Base-by-base conservation (phyloP, 2,888 invertebrate species). In the Pseudococcus jackbeardsleyi region DNA sequence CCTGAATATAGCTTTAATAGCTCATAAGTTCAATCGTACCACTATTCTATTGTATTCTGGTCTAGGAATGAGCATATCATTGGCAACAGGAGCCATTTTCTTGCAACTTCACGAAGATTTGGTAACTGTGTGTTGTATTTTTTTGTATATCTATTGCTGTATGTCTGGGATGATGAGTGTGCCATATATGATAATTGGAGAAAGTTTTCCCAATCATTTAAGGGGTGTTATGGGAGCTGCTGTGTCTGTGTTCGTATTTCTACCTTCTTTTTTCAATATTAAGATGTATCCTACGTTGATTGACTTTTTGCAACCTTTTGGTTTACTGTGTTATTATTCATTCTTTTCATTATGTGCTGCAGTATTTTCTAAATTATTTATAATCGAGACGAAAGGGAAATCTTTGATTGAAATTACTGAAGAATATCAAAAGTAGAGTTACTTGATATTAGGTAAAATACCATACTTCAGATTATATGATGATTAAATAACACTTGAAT, bases 161-260 rank as follows among this genome's bases (percentile, higher is more conserved):
- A 95, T 95, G 95, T 93, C 95, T 0, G 95, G 95, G 0, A 95
- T 94, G 91, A 91, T 95, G 0, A 95, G 95, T 42, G 92, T 95
- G 1, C 95, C 95, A 0, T 95, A 95, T 95, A 94, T 95, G 42
- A 94, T 95, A 93, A 95, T 94, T 0, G 95, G 95, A 0, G 95
- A 95, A 90, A 91, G 95, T 64, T 95, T 95, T 90, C 95, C 95
- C 1, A 92, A 94, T 89, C 93, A 93, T 89, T 94, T 94, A 1
- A 92, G 95, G 90, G 94, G 95, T 0, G 93, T 95, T 0, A 94
- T 95, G 93, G 94, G 94, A 0, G 95, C 95, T 0, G 91, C 95
- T 0, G 95, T 95, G 0, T 93, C 95, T 0, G 94, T 95, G 88
- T 93, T 95, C 86, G 95, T 94, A 0, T 95, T 95, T 90, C 91